Conservation (phyloP, 2,113 vertebrate genomes). For the Scolopax mira region DNA sequence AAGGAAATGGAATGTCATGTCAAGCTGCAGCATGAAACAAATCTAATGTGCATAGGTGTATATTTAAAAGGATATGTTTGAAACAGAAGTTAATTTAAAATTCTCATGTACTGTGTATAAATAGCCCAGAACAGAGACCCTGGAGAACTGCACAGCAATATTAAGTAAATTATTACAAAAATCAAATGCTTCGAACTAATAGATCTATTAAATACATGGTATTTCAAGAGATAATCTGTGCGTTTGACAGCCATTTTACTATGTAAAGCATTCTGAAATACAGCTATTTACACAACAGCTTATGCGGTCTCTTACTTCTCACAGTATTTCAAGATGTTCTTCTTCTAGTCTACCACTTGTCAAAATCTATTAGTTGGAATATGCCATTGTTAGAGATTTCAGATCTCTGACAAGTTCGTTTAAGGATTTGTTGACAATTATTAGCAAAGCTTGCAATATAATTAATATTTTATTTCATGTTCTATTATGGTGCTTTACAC, state of each 20-base stretch:
- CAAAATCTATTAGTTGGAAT: background rate
- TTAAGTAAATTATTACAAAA: background rate
- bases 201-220: background rate
- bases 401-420: background rate
- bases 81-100: background rate
- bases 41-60: background rate
- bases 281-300: background rate
- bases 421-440: background rate
- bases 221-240: background rate
- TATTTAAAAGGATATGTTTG: background rate
- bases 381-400: background rate
- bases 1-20: background rate
- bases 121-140: constrained; percentile 2
- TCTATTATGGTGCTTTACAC: background rate
- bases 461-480: background rate
- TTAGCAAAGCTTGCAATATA: background rate
- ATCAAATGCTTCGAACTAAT: background rate
- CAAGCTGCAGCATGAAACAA: background rate
- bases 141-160: background rate
- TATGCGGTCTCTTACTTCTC: background rate
- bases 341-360: background rate
- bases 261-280: background rate
- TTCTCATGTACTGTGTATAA: background rate
- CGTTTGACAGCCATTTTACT: background rate
- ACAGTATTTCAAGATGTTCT: background rate